phyloP scores from a whole-genome alignment of 2,888 invertebrate species.

The Apodemia zela region DNA sequence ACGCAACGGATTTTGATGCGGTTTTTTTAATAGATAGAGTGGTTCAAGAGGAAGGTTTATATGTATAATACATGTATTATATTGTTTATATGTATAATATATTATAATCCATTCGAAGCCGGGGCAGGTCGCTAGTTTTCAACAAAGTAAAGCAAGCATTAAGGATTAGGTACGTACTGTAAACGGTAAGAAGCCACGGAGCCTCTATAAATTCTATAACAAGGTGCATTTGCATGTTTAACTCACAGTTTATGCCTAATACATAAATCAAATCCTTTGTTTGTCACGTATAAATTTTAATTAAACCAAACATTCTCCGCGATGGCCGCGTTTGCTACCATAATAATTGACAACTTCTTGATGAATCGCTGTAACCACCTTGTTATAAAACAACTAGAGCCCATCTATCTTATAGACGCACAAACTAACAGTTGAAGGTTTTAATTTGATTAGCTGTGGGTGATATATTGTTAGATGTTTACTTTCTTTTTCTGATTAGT shows the following conservation, averaged over 20 bases:
- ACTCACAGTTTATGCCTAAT: slow-evolving; percentile 24
- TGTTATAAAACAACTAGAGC: slow-evolving; percentile 63
- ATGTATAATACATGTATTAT: too few species aligned
- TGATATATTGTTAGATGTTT: slow-evolving; percentile 56
- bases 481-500: slow-evolving; percentile 32
- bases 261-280: slow-evolving; percentile 28
- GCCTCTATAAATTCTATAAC: not conserved
- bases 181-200: not conserved
- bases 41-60: too few species aligned
- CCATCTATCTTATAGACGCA: slow-evolving; percentile 65
- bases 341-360: slow-evolving; percentile 74
- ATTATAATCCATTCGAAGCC: too few species aligned
- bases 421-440: slow-evolving; percentile 48
- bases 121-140: too few species aligned
- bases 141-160: too few species aligned
- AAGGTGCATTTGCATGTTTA: slow-evolving; percentile 3
- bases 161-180: too few species aligned
- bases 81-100: too few species aligned
- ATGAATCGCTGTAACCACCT: slow-evolving; percentile 71
- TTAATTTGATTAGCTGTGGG: slow-evolving; percentile 57
- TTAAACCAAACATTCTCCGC: slow-evolving; percentile 59
- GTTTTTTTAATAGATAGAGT: too few species aligned
- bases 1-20: too few species aligned
- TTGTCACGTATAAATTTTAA: slow-evolving; percentile 73
- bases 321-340: slow-evolving; percentile 54